Conservation (phyloP, 1,140 invertebrate genomes). For the Pogonomyrmex barbatus region DNA sequence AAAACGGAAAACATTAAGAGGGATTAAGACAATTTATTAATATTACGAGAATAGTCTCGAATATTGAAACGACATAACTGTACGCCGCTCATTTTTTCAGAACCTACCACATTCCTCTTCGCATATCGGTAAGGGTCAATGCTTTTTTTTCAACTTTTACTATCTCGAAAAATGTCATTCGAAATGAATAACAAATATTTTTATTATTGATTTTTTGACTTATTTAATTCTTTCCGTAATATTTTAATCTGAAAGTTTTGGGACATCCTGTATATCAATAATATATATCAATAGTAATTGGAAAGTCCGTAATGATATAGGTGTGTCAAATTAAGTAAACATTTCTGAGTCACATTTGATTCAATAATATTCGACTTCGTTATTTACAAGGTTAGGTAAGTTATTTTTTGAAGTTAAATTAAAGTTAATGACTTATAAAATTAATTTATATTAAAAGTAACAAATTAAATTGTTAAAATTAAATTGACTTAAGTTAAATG, state of each 20-base stretch:
- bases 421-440: no score
- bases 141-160: no score
- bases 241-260: no score
- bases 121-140: slow-evolving; percentile 14
- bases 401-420: no score
- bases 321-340: background rate
- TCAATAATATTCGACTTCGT: background rate
- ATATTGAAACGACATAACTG: background rate
- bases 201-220: no score
- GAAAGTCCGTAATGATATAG: background rate
- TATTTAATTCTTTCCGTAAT: no score
- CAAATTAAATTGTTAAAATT: no score
- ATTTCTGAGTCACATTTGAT: background rate
- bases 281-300: background rate
- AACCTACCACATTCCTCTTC: background rate
- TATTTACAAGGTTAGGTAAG: background rate
- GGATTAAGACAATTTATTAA: background rate
- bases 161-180: no score
- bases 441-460: no score
- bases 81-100: background rate
- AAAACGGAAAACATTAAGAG: background rate
- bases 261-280: no score
- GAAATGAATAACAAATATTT: no score
- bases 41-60: background rate
- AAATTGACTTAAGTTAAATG: no score